Evolutionary conservation across 2,888 invertebrate species (phyloP), one percentile per base, ranked within the genome.

Genomic region (Charanyca ferruginea): DNA sequence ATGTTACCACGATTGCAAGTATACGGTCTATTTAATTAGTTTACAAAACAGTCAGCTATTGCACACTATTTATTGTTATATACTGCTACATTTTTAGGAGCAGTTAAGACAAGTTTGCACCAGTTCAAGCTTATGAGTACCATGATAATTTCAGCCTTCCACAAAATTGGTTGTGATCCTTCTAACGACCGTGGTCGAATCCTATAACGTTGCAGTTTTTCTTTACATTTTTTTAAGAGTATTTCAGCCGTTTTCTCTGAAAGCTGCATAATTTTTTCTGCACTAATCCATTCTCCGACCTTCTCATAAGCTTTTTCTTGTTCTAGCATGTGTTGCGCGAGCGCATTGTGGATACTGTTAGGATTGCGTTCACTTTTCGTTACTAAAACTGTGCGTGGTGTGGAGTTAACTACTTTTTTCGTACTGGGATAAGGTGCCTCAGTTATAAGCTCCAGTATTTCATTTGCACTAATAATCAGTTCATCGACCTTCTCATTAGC

Each of bases 171-270:
- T 42, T 44, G 41, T 8, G 20, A 9, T 38, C 38, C 62, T 47
- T 44, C 42, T 49, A 77, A 49, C 7, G 52, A 69, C 45, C 13
- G 18, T 45, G 52, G 62, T 45, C 13, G 18, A 45, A 45, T 47
- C 16, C 7, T 41, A 54, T 20, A 25, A n/a, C 22, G 25, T 45
- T 65, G 66, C 8, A 79, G 41, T 60, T 83, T 84, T 16, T 84
- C 72, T 68, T 67, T 76, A 77, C 69, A 64, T 65, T 84, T 84
- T 28, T 22, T 45, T 60, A 61, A 8, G 22, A 51, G 42, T 6
- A n/a, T 5, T 42, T 51, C 41, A 8, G 16, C 23, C 45, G 8
- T 60, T 13, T 41, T 42, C 5, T 59, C 65, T 35, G 41, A 16
- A 8, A 35, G 8, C 22, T 9, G 25, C 23, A 18, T 23, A 13